Evolutionary conservation across 2,888 invertebrate species (phyloP).

Genomic region (Lithophane socia): DNA sequence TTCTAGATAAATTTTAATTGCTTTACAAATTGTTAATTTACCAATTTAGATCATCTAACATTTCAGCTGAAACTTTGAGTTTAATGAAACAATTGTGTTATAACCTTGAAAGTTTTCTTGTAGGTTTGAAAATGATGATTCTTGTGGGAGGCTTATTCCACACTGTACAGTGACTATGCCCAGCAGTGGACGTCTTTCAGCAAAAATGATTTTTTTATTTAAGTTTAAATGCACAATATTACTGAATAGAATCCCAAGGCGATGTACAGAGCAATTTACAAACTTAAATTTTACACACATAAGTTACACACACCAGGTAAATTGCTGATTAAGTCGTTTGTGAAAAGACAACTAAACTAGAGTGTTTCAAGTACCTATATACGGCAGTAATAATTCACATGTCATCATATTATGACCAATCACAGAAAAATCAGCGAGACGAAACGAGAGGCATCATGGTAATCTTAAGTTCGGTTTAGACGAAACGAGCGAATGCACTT

Average conservation of each 20-base stretch:
- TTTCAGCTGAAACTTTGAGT: conserved; percentile 15
- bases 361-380: not conserved
- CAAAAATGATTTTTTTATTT: not conserved
- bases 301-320: too few relatives aligned
- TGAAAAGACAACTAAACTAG: not conserved
- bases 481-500: too few relatives aligned
- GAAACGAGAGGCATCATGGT: not conserved
- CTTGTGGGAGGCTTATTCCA: not conserved
- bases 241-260: too few relatives aligned
- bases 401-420: not conserved
- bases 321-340: not conserved
- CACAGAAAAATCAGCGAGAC: not conserved
- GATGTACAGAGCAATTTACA: too few relatives aligned
- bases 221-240: too few relatives aligned
- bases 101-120: not conserved
- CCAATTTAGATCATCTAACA: conserved; percentile 13
- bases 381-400: not conserved
- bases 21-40: conserved; percentile 25
- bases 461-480: not conserved
- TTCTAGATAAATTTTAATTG: conserved; percentile 30
- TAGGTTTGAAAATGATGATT: not conserved
- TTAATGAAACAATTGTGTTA: conserved; percentile 32
- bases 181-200: not conserved
- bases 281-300: too few relatives aligned
- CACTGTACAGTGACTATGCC: too few relatives aligned